phyloP scores from a whole-genome alignment of 2,797 vertebrate genomes.

The Pterois miles region DNA sequence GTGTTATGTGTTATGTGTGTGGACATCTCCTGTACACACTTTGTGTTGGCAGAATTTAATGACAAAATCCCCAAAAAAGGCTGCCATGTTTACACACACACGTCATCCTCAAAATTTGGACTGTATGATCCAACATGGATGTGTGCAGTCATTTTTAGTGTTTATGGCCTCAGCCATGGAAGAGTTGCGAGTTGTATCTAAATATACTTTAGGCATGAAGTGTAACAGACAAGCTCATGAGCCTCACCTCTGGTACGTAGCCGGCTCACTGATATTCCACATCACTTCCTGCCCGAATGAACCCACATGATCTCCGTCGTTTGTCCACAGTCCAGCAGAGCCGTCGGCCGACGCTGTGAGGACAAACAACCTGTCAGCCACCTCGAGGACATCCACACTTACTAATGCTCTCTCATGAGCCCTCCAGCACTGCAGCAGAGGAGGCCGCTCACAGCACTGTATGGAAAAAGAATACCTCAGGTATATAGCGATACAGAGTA shows the following conservation, averaged over 20 bases:
- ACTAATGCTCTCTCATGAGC: conserved; percentile 54
- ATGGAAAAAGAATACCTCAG: background rate
- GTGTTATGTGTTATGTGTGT: conserved; percentile 4
- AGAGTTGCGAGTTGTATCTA: background rate
- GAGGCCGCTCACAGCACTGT: conserved; percentile 52
- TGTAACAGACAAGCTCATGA: background rate
- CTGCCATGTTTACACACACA: conserved; percentile 28
- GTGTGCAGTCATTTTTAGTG: conserved; percentile 19
- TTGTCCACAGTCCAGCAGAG: conserved; percentile 69
- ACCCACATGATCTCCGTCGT: conserved; percentile 58
- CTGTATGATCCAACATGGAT: conserved; percentile 11
- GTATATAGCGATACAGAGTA: background rate
- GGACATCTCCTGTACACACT: background rate
- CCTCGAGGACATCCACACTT: conserved; percentile 59
- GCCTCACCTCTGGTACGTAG: conserved; percentile 53
- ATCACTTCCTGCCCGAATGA: conserved; percentile 65
- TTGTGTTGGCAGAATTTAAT: conserved; percentile 8
- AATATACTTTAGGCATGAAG: background rate
- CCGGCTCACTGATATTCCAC: conserved; percentile 65
- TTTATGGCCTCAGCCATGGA: conserved; percentile 15
- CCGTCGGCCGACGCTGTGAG: conserved; percentile 63
- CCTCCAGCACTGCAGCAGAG: conserved; percentile 65
- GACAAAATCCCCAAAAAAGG: conserved; percentile 1
- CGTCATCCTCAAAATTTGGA: conserved; percentile 11
- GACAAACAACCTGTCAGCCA: conserved; percentile 52